phyloP scores from a whole-genome alignment of 2,113 vertebrate genomes.

The Mastomys natalensis region DNA sequence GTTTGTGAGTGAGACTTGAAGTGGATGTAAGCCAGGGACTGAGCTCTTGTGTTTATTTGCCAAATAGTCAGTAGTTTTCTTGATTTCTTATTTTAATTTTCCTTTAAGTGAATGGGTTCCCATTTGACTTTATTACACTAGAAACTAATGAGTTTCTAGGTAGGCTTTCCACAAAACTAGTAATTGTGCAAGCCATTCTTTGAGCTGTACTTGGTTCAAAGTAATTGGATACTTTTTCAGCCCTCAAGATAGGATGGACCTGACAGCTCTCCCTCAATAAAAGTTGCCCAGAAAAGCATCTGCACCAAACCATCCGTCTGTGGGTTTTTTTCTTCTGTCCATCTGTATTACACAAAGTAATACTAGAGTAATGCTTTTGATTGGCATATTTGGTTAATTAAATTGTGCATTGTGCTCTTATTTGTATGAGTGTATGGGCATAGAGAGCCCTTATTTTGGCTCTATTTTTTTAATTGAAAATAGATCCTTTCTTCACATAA shows the following conservation, averaged over 20 bases:
- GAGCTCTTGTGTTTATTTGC: constrained; percentile 55
- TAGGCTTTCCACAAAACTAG: constrained; percentile 61
- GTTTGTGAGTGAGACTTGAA: constrained; percentile 14
- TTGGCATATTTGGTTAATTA: constrained; percentile 26
- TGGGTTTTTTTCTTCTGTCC: constrained; percentile 46
- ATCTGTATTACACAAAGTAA: constrained; percentile 68
- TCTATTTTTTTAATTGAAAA: not conserved
- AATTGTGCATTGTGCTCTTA: not conserved
- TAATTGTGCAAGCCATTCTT: constrained; percentile 57
- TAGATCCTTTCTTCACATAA: not conserved
- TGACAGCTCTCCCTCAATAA: constrained; percentile 56
- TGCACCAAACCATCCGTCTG: not conserved
- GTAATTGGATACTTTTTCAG: constrained; percentile 64
- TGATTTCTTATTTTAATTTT: constrained; percentile 81
- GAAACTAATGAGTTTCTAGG: constrained; percentile 64
- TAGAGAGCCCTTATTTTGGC: constrained; percentile 8
- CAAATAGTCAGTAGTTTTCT: constrained; percentile 66
- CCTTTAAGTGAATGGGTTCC: constrained; percentile 58
- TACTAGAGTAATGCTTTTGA: constrained; percentile 20
- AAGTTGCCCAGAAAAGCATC: constrained; percentile 55
- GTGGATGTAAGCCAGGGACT: constrained; percentile 17
- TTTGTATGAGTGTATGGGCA: not conserved
- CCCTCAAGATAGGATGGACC: not conserved
- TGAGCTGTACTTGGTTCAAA: constrained; percentile 62
- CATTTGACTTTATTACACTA: constrained; percentile 65